A percentile compares a stretch with the other conserved stretches of the same genome.
Conservation (phyloP, 2,797 vertebrate genomes). For the Eulemur coronatus region DNA sequence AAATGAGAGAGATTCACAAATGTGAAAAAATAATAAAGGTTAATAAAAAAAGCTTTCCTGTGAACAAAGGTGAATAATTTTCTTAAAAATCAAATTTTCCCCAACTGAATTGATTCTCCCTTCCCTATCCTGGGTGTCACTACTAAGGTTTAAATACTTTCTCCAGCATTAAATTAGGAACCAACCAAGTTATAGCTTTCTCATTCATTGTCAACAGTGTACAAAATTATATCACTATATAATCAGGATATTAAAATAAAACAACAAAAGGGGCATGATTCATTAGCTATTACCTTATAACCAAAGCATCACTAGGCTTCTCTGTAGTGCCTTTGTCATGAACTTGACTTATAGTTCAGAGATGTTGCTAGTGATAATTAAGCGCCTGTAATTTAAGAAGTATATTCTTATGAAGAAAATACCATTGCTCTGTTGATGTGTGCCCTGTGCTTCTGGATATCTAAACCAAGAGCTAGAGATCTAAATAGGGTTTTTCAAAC, state of each 20-base stretch:
- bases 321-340: not conserved
- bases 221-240: not conserved
- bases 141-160: not conserved
- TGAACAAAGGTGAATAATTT: not conserved
- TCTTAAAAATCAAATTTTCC: not conserved
- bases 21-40: not conserved
- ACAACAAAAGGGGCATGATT: not conserved
- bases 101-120: not conserved
- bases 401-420: not conserved
- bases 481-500: not conserved
- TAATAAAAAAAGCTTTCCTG: not conserved
- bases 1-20: not conserved
- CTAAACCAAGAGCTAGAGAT: not conserved
- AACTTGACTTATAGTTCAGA: not conserved
- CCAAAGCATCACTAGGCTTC: not conserved
- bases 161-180: not conserved
- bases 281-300: not conserved
- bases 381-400: not conserved
- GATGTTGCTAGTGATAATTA: not conserved
- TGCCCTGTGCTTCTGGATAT: not conserved
- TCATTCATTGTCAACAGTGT: not conserved
- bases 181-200: not conserved
- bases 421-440: not conserved
- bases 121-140: not conserved
- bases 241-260: slow-evolving; percentile 1